Base-by-base conservation (phyloP, 2,888 invertebrate genomes). In the Agrotis segetum region DNA sequence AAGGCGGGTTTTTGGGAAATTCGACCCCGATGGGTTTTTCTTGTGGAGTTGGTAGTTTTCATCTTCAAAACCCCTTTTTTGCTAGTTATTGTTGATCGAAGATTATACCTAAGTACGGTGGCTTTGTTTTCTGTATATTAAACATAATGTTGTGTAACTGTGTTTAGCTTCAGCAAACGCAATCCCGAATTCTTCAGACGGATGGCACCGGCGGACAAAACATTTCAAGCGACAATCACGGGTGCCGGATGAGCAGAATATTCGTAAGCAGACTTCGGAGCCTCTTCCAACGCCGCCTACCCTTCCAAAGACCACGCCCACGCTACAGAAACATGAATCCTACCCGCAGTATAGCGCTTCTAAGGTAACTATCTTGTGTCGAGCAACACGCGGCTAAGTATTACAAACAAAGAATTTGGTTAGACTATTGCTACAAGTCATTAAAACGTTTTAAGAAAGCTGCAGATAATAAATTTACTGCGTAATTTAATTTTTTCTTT, bases 311-410 rank as follows among this genome's bases (percentile, higher is more conserved):
- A 34, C 73, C 11, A 67, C 78, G 13, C 87, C 89, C 1, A 67
- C 87, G 16, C 88, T 96, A 3, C 91, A 90, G 84, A 95, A 94
- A 79, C 93, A 95, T 74, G 92, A 93, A 61, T 95, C 96, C 1
- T 95, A 95, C 76, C 96, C 96, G 29, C 95, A 94, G 74, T 94
- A 92, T 74, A 82, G 82, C 2, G 55, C 87, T 11, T 47, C 87
- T 1, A 92, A 91, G 92, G 94, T 93, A 87, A 60, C 17, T 78
- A 40, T 34, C 29, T 55, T 11, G n/a, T 56, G 1, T n/a, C 56
- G n/a, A 56, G 56, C 17, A 29, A 55, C 17, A 19, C 49, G 49
- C 50, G 40, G 40, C 11, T 40, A 40, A 11, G 11, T 40, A 40
- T 7, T 34, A 6, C 9, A 40, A 11, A 40, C 7, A 5, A 34